phyloP scores from a whole-genome alignment of 2,888 invertebrate species.

The Dicroscelio sp. region DNA sequence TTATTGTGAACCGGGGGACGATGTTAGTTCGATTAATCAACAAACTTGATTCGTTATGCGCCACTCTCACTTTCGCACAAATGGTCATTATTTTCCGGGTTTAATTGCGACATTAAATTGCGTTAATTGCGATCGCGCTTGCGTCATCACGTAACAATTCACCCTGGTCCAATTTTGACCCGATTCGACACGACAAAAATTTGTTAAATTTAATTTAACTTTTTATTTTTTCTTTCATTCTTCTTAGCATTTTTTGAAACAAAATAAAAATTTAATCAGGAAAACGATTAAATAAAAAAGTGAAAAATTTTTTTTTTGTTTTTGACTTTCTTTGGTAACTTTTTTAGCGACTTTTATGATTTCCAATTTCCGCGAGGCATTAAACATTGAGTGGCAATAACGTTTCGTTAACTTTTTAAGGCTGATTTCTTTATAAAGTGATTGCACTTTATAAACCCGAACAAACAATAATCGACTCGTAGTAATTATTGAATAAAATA shows the following conservation, averaged over 20 bases:
- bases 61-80: slow-evolving; percentile 47
- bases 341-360: no score
- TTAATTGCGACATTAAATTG: neutral
- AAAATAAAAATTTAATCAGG: no score
- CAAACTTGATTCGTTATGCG: slow-evolving; percentile 34
- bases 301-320: no score
- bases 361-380: no score
- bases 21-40: slow-evolving; percentile 58
- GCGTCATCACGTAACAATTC: neutral
- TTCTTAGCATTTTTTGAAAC: no score
- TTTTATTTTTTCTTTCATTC: no score
- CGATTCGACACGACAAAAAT: neutral
- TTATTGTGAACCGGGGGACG: no score
- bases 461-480: slow-evolving; percentile 7
- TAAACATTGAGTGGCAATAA: no score
- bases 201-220: neutral
- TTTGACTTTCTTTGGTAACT: no score
- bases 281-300: no score
- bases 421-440: neutral
- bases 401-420: no score
- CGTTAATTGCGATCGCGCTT: neutral
- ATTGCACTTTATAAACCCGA: neutral
- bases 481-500: slow-evolving; percentile 38
- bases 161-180: neutral
- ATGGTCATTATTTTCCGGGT: neutral